These are phyloP conservation scores for Aythya fuligula DNA, from an alignment of 2,797 vertebrate genomes.

Conservation along the genomic window DNA sequence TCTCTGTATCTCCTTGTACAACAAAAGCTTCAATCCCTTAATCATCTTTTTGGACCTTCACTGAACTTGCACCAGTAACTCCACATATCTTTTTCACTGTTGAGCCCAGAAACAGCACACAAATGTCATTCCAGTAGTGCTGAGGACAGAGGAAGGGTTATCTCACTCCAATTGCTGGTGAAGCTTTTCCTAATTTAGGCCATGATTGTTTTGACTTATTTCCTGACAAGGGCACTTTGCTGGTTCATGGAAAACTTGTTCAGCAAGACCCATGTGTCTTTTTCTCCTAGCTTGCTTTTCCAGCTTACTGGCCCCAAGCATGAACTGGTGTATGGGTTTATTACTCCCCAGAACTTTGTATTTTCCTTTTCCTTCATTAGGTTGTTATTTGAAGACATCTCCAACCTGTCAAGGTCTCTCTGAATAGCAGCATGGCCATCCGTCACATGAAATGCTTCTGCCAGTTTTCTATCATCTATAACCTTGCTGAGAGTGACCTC, in stretches of 20 bases:
- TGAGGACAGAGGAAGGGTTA: not conserved
- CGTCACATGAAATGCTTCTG: not conserved
- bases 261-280: not conserved
- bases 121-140: not conserved
- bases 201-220: not conserved
- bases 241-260: not conserved
- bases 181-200: not conserved
- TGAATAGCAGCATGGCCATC: not conserved
- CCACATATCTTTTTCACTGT: not conserved
- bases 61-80: not conserved
- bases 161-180: rapidly evolving
- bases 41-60: not conserved
- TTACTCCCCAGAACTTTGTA: not conserved
- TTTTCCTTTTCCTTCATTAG: not conserved
- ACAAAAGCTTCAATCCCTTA: not conserved
- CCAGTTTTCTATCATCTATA: not conserved
- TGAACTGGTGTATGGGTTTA: not conserved
- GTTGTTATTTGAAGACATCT: not conserved
- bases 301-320: not conserved
- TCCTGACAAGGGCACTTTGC: not conserved
- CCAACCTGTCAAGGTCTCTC: not conserved
- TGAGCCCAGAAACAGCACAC: not conserved
- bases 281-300: not conserved
- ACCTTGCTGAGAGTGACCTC: not conserved
- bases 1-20: not conserved